Percentiles rank a stretch among this genome's conserved stretches.
These are phyloP conservation scores for Bubalus kerabau DNA, from an alignment of 2,113 vertebrate genomes.

Conservation along the genomic window DNA sequence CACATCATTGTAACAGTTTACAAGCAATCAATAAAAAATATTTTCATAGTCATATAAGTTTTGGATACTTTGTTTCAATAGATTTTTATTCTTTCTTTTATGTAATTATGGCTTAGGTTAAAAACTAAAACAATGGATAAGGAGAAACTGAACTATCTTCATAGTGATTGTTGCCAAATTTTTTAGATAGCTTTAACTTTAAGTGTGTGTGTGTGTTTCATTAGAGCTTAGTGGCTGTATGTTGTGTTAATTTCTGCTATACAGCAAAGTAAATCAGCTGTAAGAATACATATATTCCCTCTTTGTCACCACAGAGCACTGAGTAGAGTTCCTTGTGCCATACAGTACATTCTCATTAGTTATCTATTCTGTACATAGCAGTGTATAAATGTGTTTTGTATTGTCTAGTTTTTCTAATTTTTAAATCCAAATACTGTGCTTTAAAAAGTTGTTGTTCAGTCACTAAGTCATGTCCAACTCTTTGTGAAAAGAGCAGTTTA, in stretches of 20 bases:
- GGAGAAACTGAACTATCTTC: background rate
- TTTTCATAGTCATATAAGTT: constrained; percentile 45
- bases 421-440: background rate
- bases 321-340: background rate
- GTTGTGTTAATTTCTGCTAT: background rate
- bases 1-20: constrained; percentile 49
- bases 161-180: background rate
- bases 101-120: constrained; percentile 54
- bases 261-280: background rate
- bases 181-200: background rate
- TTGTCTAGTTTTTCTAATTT: background rate
- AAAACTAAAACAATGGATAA: constrained; percentile 31
- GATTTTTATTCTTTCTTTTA: constrained; percentile 58
- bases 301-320: background rate
- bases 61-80: constrained; percentile 55
- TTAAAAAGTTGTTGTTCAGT: background rate
- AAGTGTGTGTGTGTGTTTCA: background rate
- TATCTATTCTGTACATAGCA: background rate
- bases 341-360: background rate
- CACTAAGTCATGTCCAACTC: background rate
- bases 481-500: background rate
- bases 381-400: background rate
- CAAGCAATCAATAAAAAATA: constrained; percentile 56
- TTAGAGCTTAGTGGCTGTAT: background rate
- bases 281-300: background rate